Evolutionary conservation across 2,797 vertebrate genomes (phyloP).

Genomic region (Dicrostonyx torquatus): DNA sequence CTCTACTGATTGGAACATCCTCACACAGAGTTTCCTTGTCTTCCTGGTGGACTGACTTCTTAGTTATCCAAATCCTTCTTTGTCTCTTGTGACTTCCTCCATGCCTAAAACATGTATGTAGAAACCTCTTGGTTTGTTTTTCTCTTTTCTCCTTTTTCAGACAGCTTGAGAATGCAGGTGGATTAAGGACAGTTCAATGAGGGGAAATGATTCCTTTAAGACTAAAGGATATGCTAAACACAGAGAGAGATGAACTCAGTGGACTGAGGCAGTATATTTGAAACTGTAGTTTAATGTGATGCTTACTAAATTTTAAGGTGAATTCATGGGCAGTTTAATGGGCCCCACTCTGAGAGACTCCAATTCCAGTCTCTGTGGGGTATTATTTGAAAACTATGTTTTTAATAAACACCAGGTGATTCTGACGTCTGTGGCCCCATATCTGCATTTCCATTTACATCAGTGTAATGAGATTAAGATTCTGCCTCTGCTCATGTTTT

Average conservation of each 20-base stretch:
- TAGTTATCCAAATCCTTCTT: not conserved
- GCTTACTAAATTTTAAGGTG: conserved; percentile 38
- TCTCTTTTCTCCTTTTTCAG: not conserved
- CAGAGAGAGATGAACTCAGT: not conserved
- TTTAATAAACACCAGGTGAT: conserved; percentile 42
- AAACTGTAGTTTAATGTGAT: conserved; percentile 17
- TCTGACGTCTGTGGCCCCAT: conserved; percentile 1
- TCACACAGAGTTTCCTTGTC: not conserved
- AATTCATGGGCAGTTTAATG: not conserved
- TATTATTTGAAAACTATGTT: conserved; percentile 29
- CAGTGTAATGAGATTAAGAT: not conserved
- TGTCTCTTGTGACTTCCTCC: not conserved
- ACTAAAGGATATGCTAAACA: not conserved
- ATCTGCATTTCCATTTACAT: not conserved
- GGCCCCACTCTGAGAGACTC: conserved; percentile 13
- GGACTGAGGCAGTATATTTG: not conserved
- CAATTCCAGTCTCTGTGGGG: conserved; percentile 11
- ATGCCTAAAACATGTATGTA: not conserved
- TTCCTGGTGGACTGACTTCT: not conserved
- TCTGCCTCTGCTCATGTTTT: not conserved
- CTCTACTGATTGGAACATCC: not conserved
- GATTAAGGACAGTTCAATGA: not conserved
- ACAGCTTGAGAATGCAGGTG: not conserved
- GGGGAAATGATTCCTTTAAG: not conserved
- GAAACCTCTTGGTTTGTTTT: not conserved